These are phyloP conservation scores for Peromyscus attwateri DNA, from an alignment of 2,797 vertebrate species.

Conservation along the genomic window DNA sequence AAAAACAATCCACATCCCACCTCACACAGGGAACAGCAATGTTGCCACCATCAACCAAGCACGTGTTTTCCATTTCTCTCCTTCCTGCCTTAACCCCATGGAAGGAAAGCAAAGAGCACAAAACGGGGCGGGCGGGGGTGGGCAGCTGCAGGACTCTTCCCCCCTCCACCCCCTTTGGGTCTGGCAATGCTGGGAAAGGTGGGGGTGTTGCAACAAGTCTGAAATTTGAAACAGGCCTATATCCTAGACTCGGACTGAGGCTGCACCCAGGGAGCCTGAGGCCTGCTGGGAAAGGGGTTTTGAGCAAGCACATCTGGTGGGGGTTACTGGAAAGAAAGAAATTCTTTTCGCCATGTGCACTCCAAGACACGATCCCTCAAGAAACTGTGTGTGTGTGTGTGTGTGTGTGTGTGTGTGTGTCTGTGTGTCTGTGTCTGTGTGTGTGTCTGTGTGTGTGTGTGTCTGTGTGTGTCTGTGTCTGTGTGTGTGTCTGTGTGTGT, in stretches of 20 bases:
- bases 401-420: background rate
- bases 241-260: background rate
- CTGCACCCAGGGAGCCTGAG: fast-evolving
- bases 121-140: fast-evolving
- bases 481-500: background rate
- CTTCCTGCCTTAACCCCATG: background rate
- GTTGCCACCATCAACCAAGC: background rate
- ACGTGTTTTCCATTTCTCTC: background rate
- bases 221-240: background rate
- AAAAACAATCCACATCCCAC: too few relatives aligned
- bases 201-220: background rate
- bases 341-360: background rate
- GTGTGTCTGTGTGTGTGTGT: too few relatives aligned
- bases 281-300: background rate
- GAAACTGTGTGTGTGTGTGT: background rate
- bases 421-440: fast-evolving
- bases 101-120: background rate
- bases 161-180: background rate
- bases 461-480: fast-evolving
- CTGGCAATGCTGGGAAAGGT: background rate
- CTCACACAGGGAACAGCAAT: background rate
- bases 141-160: background rate
- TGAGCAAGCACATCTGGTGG: background rate
- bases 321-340: background rate
- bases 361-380: background rate